Conservation (phyloP, 2,113 vertebrate genomes). For the Bucco capensis region DNA sequence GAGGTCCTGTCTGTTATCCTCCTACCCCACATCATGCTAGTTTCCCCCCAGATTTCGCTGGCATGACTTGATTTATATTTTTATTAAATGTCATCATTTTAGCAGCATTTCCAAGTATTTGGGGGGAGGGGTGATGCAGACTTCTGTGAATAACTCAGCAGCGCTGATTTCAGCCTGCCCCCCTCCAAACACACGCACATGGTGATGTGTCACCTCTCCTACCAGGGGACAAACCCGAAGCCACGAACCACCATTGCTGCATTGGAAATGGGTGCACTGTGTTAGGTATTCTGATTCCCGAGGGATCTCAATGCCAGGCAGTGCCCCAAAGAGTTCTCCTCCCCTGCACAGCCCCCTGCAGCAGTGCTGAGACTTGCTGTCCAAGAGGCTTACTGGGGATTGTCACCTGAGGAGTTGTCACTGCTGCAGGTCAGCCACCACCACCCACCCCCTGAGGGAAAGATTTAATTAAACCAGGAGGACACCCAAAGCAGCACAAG, state of each 20-base stretch:
- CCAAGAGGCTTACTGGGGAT: neutral
- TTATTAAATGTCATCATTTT: neutral
- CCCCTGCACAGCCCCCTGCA: neutral
- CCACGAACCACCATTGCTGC: accelerated
- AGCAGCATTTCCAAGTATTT: neutral
- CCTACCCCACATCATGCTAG: neutral
- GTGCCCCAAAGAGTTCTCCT: neutral
- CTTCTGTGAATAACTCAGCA: accelerated
- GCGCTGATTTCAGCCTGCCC: neutral
- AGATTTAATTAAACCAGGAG: neutral
- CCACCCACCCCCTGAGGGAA: neutral
- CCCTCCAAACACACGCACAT: neutral
- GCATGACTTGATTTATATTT: neutral
- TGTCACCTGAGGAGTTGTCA: neutral
- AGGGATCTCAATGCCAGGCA: neutral
- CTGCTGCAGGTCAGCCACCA: neutral
- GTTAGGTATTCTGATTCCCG: accelerated
- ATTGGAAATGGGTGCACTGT: accelerated
- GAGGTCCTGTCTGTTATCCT: neutral
- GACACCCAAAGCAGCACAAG: neutral
- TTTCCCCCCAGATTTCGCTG: accelerated
- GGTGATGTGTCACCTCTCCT: accelerated
- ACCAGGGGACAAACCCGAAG: neutral
- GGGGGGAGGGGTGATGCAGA: neutral
- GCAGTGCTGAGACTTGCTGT: neutral